These are phyloP conservation scores for Drosophila birchii DNA, from an alignment of 2,888 invertebrate species.

Conservation along the genomic window DNA sequence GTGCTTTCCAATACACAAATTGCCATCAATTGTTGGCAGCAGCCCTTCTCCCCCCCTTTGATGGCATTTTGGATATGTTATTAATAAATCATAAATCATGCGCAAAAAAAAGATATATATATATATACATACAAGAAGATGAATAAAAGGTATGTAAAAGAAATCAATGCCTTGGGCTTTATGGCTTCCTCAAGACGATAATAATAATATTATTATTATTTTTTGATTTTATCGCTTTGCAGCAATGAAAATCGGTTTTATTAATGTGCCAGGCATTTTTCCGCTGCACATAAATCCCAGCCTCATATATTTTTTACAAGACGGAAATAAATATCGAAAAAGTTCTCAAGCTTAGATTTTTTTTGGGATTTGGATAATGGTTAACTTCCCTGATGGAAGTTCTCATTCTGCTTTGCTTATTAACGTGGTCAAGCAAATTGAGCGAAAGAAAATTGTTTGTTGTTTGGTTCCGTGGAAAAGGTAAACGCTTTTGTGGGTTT, in stretches of 20 bases:
- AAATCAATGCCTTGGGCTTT: conserved; percentile 48
- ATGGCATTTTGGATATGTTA: conserved; percentile 52
- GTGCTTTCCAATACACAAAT: conserved; percentile 31
- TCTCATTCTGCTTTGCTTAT: conserved; percentile 52
- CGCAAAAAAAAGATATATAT: conserved; percentile 37
- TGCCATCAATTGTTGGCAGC: conserved; percentile 4
- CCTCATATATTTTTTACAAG: conserved; percentile 40
- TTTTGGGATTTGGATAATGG: conserved; percentile 52
- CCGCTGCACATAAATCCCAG: conserved; percentile 23
- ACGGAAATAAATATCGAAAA: conserved; percentile 5
- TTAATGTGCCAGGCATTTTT: conserved; percentile 55
- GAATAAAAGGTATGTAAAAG: conserved; percentile 24
- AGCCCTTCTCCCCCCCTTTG: conserved; percentile 43
- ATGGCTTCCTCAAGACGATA: conserved; percentile 51
- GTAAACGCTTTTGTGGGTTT: conserved; percentile 57
- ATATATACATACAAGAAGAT: neutral
- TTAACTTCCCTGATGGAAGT: conserved; percentile 48
- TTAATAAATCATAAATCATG: conserved; percentile 77
- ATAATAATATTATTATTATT: conserved; percentile 41
- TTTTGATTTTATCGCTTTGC: conserved; percentile 31
- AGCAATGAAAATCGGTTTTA: conserved; percentile 56
- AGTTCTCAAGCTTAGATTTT: conserved; percentile 26
- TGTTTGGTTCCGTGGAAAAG: conserved; percentile 21
- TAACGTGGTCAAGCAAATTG: conserved; percentile 72
- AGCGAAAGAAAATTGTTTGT: conserved; percentile 36